Evolutionary conservation across 2,888 invertebrate species (phyloP), one percentile per base, ranked within the genome.

Genomic region (Eueremaeus valkanovi): DNA sequence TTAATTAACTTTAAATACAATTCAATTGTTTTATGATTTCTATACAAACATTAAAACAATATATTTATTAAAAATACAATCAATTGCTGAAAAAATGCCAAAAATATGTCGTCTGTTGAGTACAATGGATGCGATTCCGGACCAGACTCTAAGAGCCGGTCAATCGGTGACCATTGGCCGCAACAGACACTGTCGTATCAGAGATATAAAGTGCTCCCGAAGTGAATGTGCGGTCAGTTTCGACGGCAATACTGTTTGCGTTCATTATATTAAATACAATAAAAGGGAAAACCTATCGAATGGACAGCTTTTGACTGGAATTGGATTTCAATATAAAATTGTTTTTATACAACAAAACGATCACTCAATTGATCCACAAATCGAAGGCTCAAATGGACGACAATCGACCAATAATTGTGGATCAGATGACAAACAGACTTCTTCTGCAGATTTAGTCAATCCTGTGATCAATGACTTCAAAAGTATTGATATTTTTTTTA

Each of bases 251-350:
- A 72, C 42, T 40, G 16, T 75, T 33, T 51, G 21, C 13, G 75
- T 75, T 24, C n/a, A 51, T 24, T 75, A 55, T 42, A 36, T 42
- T 13, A 61, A 45, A 33, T 5, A 31, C 21, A 31, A 33, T 24
- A n/a, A 24, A 16, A 49, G 31, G 1, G 18, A 74, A 72, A 3
- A 21, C 36, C 36, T 66, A 21, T n/a, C 21, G 0, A 66, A 36
- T n/a, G 72, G 72, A 51, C 45, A 75, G 29, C 73, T 75, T 1
- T 73, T 78, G 3, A 76, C 75, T 6, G 75, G 78, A 1, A 75
- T 75, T 13, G 79, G 78, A 6, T 79, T 79, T 72, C 66, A 77
- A 70, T 77, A 78, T 16, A 72, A 51, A 36, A 31, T 75, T 27
- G 72, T 75, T 45, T 16, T 55, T 36, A 42, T 42, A 49, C 16